phyloP scores from a whole-genome alignment of 2,797 vertebrate species.

The Rachycentron canadum region DNA sequence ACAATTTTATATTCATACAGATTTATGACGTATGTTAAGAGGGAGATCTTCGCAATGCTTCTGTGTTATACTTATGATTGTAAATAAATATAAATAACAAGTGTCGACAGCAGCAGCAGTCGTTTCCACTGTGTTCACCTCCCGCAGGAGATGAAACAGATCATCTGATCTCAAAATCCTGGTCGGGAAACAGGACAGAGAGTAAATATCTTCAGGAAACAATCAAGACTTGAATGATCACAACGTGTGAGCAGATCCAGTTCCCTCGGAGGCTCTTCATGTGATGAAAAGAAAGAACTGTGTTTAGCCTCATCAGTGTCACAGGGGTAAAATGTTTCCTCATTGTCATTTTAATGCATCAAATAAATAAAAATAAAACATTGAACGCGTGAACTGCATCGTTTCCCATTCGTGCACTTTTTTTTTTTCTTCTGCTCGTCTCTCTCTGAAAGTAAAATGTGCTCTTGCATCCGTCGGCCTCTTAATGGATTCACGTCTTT shows the following conservation, averaged over 20 bases:
- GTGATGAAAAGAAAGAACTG: neutral
- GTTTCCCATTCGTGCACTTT: slow-evolving; percentile 4
- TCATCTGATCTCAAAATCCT: too few relatives aligned
- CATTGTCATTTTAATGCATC: neutral
- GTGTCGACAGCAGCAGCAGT: too few relatives aligned
- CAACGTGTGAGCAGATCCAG: neutral
- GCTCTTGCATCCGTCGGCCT: neutral
- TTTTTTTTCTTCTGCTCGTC: neutral
- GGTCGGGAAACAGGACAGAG: neutral
- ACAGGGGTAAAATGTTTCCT: neutral
- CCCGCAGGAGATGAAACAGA: too few relatives aligned
- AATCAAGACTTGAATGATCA: neutral
- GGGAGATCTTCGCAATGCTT: too few relatives aligned
- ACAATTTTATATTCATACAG: too few relatives aligned
- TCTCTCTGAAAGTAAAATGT: neutral
- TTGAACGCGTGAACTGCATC: neutral
- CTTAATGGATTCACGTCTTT: neutral
- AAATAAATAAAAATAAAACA: neutral
- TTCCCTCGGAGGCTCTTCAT: neutral
- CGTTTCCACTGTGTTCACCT: too few relatives aligned
- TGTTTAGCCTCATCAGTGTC: neutral
- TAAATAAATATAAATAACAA: too few relatives aligned
- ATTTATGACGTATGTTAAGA: too few relatives aligned
- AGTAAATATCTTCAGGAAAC: neutral
- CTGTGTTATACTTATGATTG: too few relatives aligned